These are phyloP conservation scores for Pseudococcus viburni DNA, from an alignment of 2,888 invertebrate species.

Conservation along the genomic window DNA sequence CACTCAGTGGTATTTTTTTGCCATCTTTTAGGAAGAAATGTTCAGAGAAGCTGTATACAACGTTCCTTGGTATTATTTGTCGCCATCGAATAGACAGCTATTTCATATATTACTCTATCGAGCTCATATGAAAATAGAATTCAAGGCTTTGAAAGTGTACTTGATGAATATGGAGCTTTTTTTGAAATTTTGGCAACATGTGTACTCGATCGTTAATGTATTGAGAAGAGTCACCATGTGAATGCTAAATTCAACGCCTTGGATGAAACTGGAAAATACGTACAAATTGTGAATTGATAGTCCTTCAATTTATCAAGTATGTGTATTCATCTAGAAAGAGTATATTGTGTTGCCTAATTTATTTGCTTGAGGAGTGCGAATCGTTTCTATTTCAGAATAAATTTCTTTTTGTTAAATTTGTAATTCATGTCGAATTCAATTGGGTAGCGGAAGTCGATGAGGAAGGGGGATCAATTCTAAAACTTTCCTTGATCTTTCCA, in stretches of 20 bases:
- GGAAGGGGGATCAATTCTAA: too few relatives aligned
- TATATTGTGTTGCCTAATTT: too few relatives aligned
- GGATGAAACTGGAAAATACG: background rate
- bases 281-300: background rate
- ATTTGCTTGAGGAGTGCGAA: too few relatives aligned
- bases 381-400: too few relatives aligned
- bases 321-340: background rate
- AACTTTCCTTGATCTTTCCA: too few relatives aligned
- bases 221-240: background rate
- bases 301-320: background rate
- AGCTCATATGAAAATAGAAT: slow-evolving; percentile 14
- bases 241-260: background rate
- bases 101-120: background rate
- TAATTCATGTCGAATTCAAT: too few relatives aligned
- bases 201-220: background rate
- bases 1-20: background rate
- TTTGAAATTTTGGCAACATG: slow-evolving; percentile 18
- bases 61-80: background rate
- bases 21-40: background rate
- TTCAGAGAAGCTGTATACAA: slow-evolving; percentile 16
- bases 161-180: slow-evolving; percentile 31
- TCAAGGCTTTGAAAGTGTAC: slow-evolving; percentile 3
- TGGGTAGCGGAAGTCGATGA: too few relatives aligned
- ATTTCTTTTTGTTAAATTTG: too few relatives aligned
- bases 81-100: background rate